phyloP scores from a whole-genome alignment of 2,888 invertebrate genomes.

The Caenorhabditis sp. region DNA sequence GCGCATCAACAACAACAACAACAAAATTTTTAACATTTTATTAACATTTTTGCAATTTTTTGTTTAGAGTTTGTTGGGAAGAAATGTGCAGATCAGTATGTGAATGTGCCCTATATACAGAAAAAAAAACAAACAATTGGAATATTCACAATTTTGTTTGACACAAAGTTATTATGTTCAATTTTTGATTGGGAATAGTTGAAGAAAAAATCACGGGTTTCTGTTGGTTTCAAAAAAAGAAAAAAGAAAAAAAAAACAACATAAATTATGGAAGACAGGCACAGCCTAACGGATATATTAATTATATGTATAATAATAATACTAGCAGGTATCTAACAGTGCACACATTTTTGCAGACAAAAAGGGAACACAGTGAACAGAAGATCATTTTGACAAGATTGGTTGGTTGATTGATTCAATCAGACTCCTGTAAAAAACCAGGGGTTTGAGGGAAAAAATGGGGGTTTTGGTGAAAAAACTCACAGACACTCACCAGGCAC shows the following conservation, averaged over 20 bases:
- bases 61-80: conserved; percentile 18
- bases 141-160: background rate
- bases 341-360: too few species aligned
- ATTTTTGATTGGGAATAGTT: background rate
- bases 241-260: too few species aligned
- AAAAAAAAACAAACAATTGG: background rate
- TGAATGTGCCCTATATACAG: background rate
- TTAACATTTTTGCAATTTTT: conserved; percentile 13
- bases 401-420: conserved; percentile 28
- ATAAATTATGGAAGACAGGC: too few species aligned
- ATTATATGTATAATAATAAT: too few species aligned
- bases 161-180: background rate
- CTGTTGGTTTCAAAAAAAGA: too few species aligned
- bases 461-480: conserved; percentile 5
- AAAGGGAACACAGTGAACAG: too few species aligned
- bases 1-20: conserved; percentile 11
- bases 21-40: conserved; percentile 2
- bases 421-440: conserved; percentile 13
- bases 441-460: conserved; percentile 14
- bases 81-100: conserved; percentile 1
- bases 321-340: too few species aligned
- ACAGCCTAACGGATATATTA: too few species aligned
- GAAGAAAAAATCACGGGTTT: too few species aligned
- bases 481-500: conserved; percentile 2
- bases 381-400: too few species aligned